Conservation (phyloP, 2,797 vertebrate genomes). For the Kryptolebias ocellatus region DNA sequence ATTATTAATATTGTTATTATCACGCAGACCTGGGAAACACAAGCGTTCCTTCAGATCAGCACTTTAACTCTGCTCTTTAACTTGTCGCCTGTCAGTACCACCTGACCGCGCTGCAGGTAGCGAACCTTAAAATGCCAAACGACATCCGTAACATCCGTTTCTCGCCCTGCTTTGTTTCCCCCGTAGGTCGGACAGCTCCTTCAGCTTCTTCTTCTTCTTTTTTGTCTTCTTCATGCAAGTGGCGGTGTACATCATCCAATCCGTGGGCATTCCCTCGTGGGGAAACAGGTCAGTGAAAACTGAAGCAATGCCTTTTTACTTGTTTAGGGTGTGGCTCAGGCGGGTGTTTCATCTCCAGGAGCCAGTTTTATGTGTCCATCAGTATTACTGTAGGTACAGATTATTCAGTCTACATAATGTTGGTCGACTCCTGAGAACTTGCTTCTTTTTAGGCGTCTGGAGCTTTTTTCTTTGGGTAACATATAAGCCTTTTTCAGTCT, state of each 20-base stretch:
- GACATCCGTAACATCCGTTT: not conserved
- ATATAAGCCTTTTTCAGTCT: constrained; percentile 26
- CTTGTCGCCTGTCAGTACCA: not conserved
- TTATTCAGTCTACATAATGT: not conserved
- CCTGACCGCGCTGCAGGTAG: too few species aligned
- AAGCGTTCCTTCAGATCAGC: not conserved
- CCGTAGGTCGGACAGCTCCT: constrained; percentile 95
- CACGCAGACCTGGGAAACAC: not conserved
- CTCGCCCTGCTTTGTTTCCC: constrained; percentile 18
- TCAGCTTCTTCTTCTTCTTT: constrained; percentile 99
- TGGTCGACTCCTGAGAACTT: constrained; percentile 60
- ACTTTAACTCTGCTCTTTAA: not conserved
- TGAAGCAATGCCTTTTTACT: not conserved
- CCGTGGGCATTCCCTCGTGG: constrained; percentile 91
- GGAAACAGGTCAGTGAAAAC: constrained; percentile 90
- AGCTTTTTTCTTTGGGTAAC: constrained; percentile 55
- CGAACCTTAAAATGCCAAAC: not conserved
- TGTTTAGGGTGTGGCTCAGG: constrained; percentile 1
- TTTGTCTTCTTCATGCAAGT: constrained; percentile 97
- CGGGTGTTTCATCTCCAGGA: not conserved
- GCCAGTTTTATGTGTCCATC: not conserved
- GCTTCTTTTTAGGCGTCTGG: constrained; percentile 70
- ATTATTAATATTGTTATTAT: too few species aligned
- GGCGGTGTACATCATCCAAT: constrained; percentile 91
- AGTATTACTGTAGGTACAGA: constrained; percentile 21